Evolutionary conservation across 2,888 invertebrate species (phyloP).

Genomic region (Drosophila neotestacea): DNA sequence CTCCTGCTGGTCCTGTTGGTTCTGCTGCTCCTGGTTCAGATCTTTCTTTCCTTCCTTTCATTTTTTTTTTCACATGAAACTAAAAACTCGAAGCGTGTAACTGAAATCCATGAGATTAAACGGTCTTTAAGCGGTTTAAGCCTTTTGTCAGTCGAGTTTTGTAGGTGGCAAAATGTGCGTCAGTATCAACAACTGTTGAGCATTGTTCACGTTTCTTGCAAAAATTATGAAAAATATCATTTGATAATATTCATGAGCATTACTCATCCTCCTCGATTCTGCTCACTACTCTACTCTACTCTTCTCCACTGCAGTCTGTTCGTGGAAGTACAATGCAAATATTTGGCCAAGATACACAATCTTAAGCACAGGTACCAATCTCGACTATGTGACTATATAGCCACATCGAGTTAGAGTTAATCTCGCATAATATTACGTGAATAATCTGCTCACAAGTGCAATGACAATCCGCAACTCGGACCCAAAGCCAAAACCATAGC

Average conservation of each 20-base stretch:
- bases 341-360: constrained; percentile 53
- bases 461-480: background rate
- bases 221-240: constrained; percentile 61
- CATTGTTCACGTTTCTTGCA: constrained; percentile 45
- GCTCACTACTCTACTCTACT: background rate
- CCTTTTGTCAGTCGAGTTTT: constrained; percentile 74
- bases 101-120: constrained; percentile 73
- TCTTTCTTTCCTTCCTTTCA: constrained; percentile 10
- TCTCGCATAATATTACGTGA: constrained; percentile 74
- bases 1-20: background rate
- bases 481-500: background rate
- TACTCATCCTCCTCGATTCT: background rate
- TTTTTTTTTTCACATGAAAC: constrained; percentile 65
- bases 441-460: constrained; percentile 56
- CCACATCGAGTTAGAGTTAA: constrained; percentile 60
- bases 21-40: background rate
- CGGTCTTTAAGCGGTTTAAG: constrained; percentile 74
- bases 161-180: constrained; percentile 73
- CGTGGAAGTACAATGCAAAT: constrained; percentile 62
- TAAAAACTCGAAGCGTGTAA: constrained; percentile 62
- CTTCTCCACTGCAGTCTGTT: constrained; percentile 14
- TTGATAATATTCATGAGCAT: constrained; percentile 59
- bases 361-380: constrained; percentile 19
- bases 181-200: constrained; percentile 52
- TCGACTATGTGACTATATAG: constrained; percentile 39